phyloP scores from a whole-genome alignment of 2,888 invertebrate genomes.

The Rotaria magnacalcarata region DNA sequence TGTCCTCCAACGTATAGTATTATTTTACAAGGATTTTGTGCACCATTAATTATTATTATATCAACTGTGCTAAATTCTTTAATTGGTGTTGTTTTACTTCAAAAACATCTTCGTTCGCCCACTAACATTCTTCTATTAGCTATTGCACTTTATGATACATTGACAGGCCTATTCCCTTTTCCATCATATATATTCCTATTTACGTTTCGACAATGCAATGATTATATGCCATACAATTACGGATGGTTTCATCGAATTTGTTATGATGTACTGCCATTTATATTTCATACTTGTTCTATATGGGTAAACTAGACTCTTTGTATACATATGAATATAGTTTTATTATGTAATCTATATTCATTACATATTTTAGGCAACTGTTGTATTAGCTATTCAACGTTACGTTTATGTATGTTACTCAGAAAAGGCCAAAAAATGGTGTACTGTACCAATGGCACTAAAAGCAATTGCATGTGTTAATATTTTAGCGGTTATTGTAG shows the following conservation, averaged over 20 bases:
- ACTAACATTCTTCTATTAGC: slow-evolving; percentile 85
- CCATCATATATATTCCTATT: slow-evolving; percentile 85
- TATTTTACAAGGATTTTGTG: slow-evolving; percentile 72
- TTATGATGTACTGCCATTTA: slow-evolving; percentile 61
- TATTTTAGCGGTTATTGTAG: slow-evolving; percentile 52
- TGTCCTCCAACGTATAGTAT: slow-evolving; percentile 63
- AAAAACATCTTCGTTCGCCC: slow-evolving; percentile 82
- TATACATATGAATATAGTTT: neutral
- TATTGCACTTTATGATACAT: slow-evolving; percentile 92
- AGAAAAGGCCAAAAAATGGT: slow-evolving; percentile 74
- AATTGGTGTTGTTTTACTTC: slow-evolving; percentile 80
- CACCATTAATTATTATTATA: slow-evolving; percentile 77
- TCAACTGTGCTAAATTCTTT: slow-evolving; percentile 85
- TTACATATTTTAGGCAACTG: slow-evolving; percentile 63
- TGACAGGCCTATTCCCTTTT: slow-evolving; percentile 69
- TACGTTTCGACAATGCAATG: slow-evolving; percentile 79
- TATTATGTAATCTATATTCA: neutral
- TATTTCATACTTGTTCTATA: slow-evolving; percentile 87
- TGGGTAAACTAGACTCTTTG: slow-evolving; percentile 63
- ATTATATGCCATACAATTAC: slow-evolving; percentile 70
- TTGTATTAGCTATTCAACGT: slow-evolving; percentile 81
- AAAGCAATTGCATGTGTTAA: slow-evolving; percentile 31
- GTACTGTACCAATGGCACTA: slow-evolving; percentile 65
- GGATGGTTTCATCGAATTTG: slow-evolving; percentile 69
- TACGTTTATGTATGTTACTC: slow-evolving; percentile 93